A percentile compares a stretch with the other conserved stretches of the same genome.
Evolutionary conservation across 2,888 invertebrate genomes (phyloP).

Genomic region (Zele albiditarsus): DNA sequence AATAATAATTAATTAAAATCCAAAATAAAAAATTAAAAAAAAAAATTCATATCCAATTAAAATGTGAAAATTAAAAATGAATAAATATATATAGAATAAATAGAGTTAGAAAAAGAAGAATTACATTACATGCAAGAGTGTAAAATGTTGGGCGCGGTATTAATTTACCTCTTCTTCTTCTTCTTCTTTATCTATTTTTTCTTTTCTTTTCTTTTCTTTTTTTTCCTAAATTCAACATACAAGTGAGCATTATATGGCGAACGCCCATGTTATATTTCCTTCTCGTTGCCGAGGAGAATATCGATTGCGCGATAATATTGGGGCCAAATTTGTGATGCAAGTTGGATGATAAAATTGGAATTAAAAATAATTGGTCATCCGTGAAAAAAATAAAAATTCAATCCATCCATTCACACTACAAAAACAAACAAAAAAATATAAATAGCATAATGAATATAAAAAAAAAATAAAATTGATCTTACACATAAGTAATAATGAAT

Average conservation of each 20-base stretch:
- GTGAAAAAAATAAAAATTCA: background rate
- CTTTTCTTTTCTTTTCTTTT: no score
- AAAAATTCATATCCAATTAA: background rate
- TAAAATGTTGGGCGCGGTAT: conserved; percentile 18
- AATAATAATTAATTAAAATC: no score
- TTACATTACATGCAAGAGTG: no score
- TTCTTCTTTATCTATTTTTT: no score
- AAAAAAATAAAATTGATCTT: no score
- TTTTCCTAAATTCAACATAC: no score
- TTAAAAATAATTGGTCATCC: background rate
- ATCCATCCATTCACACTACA: no score
- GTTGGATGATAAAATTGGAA: background rate
- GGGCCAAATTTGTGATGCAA: conserved; percentile 35
- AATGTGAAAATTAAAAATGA: background rate
- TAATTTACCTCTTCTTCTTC: background rate
- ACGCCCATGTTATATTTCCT: conserved; percentile 30
- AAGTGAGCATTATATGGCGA: background rate
- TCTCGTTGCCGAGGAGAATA: conserved; percentile 42
- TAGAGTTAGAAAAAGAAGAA: background rate
- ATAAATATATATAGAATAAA: background rate
- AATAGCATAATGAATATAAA: no score
- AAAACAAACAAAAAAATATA: no score
- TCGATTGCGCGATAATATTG: conserved; percentile 40
- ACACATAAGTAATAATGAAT: no score
- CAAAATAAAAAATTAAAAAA: no score